phyloP scores from a whole-genome alignment of 2,797 vertebrate genomes.

The Sandelia bainsii region DNA sequence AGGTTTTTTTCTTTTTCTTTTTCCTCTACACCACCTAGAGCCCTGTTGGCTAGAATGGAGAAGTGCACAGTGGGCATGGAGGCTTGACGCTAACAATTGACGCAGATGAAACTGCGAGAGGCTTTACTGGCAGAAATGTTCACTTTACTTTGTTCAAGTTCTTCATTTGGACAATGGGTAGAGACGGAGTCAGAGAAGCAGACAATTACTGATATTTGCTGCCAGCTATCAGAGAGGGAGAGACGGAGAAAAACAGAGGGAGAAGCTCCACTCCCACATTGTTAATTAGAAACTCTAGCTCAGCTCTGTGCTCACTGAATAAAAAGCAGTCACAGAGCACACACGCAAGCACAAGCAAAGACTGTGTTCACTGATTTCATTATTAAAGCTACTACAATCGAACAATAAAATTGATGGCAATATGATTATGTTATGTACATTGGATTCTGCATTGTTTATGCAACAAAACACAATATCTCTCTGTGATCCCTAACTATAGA shows the following conservation, averaged over 20 bases:
- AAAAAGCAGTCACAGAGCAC: conserved; percentile 45
- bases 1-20: background rate
- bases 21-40: conserved; percentile 28
- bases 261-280: conserved; percentile 69
- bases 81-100: conserved; percentile 50
- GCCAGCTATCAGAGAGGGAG: conserved; percentile 71
- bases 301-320: conserved; percentile 52
- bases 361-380: background rate
- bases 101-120: conserved; percentile 34
- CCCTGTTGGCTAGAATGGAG: conserved; percentile 50
- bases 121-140: conserved; percentile 64
- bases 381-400: conserved; percentile 37
- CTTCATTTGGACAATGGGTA: conserved; percentile 66
- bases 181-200: conserved; percentile 67
- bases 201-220: conserved; percentile 81
- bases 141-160: conserved; percentile 70
- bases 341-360: conserved; percentile 30
- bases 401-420: conserved; percentile 39
- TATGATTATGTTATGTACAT: conserved; percentile 33
- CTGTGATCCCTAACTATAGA: conserved; percentile 63
- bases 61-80: conserved; percentile 29
- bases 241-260: conserved; percentile 46
- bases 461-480: conserved; percentile 43
- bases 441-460: conserved; percentile 52
- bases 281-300: conserved; percentile 79